Evolutionary conservation across 2,797 vertebrate genomes (phyloP).

Genomic region (Microctenopoma stevenorrisi): DNA sequence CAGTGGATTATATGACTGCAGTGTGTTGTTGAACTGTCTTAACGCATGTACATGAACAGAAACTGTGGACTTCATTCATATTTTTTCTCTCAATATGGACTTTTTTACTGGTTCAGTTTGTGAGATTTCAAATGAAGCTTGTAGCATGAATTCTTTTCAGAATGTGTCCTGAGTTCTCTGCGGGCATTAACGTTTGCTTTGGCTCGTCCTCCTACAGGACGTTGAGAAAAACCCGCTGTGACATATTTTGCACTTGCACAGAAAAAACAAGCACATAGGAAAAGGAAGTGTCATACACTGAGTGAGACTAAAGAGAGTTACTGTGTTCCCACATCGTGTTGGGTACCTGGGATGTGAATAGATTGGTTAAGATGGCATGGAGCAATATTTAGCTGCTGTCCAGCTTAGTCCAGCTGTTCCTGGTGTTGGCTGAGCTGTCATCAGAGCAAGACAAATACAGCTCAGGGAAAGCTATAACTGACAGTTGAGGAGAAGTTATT

Average conservation of each 20-base stretch:
- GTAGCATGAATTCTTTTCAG: too few relatives aligned
- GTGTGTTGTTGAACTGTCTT: too few relatives aligned
- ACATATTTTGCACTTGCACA: slow-evolving; percentile 8
- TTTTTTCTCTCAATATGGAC: too few relatives aligned
- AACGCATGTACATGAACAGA: neutral
- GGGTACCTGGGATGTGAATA: neutral
- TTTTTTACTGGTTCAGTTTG: neutral
- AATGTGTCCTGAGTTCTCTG: slow-evolving; percentile 9
- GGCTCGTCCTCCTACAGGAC: slow-evolving; percentile 36
- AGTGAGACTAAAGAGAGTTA: slow-evolving; percentile 9
- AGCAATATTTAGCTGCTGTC: too few relatives aligned
- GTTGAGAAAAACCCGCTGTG: slow-evolving; percentile 23
- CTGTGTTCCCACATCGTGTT: neutral
- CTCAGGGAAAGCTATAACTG: too few relatives aligned
- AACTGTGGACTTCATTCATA: neutral
- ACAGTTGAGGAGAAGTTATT: too few relatives aligned
- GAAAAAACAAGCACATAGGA: slow-evolving; percentile 23
- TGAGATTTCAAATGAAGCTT: too few relatives aligned
- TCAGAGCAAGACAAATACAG: too few relatives aligned
- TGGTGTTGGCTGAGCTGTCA: too few relatives aligned
- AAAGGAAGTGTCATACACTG: slow-evolving; percentile 27
- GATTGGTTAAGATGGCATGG: too few relatives aligned
- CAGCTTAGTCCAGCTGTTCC: too few relatives aligned
- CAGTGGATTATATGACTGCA: neutral
- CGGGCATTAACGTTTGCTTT: slow-evolving; percentile 51